These are phyloP conservation scores for Zaprionus vittiger DNA, from an alignment of 1,140 invertebrate species.

Conservation along the genomic window DNA sequence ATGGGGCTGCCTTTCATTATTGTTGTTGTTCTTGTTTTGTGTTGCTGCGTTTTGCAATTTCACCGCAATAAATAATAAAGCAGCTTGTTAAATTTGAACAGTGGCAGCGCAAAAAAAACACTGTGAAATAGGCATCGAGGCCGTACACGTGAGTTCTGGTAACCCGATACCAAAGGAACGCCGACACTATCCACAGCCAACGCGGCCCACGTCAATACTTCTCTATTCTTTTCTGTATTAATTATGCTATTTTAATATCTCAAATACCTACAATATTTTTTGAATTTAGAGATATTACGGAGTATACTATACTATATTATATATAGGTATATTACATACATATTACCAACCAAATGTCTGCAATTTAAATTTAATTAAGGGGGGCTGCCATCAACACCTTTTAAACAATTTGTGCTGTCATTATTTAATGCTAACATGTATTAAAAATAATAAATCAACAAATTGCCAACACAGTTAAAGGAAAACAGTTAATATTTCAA, in stretches of 20 bases:
- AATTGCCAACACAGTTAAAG: no score
- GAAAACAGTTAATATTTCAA: no score
- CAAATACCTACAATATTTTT: not conserved
- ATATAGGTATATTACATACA: not conserved
- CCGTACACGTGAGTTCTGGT: not conserved
- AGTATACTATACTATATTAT: no score
- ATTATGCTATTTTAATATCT: no score
- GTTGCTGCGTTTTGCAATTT: slow-evolving; percentile 64
- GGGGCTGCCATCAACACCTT: no score
- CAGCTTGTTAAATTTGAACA: slow-evolving; percentile 61
- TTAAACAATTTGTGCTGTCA: no score
- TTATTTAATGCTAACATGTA: no score
- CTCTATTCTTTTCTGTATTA: not conserved
- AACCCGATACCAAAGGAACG: not conserved
- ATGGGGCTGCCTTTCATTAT: slow-evolving; percentile 30
- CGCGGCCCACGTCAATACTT: not conserved
- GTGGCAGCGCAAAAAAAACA: slow-evolving; percentile 4
- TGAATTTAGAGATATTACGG: not conserved
- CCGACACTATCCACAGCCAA: not conserved
- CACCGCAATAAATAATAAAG: slow-evolving; percentile 67
- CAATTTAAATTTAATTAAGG: not conserved
- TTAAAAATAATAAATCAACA: not conserved
- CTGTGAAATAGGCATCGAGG: slow-evolving; percentile 34
- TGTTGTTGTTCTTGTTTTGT: slow-evolving; percentile 37
- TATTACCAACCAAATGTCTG: not conserved